A percentile compares a stretch with the other conserved stretches of the same genome.
Evolutionary conservation across 2,888 invertebrate species (phyloP).

Genomic region (Nomada fabriciana): DNA sequence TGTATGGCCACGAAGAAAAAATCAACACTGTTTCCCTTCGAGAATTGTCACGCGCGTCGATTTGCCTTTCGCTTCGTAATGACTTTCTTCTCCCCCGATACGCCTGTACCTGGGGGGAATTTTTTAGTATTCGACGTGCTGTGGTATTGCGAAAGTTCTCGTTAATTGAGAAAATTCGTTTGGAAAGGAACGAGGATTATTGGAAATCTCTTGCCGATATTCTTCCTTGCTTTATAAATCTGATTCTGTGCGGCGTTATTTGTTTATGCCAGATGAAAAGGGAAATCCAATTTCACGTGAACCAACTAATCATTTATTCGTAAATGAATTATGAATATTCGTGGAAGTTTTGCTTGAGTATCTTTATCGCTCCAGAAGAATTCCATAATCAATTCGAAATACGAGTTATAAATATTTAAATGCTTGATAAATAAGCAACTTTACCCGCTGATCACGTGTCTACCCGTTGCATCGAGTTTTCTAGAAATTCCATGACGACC

Average conservation of each 20-base stretch:
- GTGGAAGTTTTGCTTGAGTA: too few relatives aligned
- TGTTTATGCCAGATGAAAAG: too few relatives aligned
- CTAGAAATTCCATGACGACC: background rate
- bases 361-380: too few relatives aligned
- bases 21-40: slow-evolving; percentile 21
- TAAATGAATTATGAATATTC: too few relatives aligned
- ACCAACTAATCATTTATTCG: too few relatives aligned
- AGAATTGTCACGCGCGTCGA: slow-evolving; percentile 7
- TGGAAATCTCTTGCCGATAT: background rate
- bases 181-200: background rate
- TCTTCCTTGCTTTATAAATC: background rate
- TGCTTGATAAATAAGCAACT: too few relatives aligned
- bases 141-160: background rate
- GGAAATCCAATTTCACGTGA: too few relatives aligned
- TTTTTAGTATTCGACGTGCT: background rate
- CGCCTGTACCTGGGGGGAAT: background rate
- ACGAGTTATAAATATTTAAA: background rate
- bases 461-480: background rate
- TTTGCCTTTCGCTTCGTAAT: background rate
- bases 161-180: background rate
- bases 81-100: background rate
- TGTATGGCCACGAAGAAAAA: slow-evolving; percentile 7
- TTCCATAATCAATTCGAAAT: too few relatives aligned
- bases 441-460: too few relatives aligned
- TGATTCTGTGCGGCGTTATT: background rate